A percentile compares a stretch with the other conserved stretches of the same genome.
Conservation (phyloP, 2,113 vertebrate species). For the Xiphophorus couchianus region DNA sequence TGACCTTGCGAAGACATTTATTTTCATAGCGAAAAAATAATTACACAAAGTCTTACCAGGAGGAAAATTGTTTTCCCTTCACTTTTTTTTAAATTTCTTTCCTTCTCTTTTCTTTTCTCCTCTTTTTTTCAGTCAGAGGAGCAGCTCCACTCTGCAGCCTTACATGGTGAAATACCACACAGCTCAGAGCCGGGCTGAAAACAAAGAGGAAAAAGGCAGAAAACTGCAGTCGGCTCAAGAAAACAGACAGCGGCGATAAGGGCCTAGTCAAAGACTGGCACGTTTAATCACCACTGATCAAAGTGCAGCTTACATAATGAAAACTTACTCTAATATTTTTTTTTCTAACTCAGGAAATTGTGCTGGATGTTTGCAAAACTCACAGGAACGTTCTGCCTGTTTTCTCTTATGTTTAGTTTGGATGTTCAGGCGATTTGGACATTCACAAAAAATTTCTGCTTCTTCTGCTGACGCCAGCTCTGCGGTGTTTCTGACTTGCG, state of each 20-base stretch:
- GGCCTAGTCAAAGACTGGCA: background rate
- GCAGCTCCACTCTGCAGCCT: constrained; percentile 47
- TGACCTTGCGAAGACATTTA: background rate
- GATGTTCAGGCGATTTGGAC: background rate
- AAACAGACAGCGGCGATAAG: background rate
- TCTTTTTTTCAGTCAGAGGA: constrained; percentile 2
- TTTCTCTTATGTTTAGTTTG: background rate
- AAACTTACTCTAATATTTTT: background rate
- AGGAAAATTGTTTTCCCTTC: constrained; percentile 19
- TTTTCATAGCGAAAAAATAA: constrained; percentile 14
- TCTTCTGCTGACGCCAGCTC: background rate
- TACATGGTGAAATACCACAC: constrained; percentile 67
- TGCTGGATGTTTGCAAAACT: background rate
- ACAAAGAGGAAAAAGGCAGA: constrained; percentile 11
- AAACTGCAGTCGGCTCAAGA: background rate
- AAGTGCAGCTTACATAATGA: background rate
- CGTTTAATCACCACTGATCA: background rate
- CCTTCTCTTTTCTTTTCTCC: background rate
- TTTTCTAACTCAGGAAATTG: background rate
- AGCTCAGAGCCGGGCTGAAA: constrained; percentile 13
- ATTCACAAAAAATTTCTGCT: background rate
- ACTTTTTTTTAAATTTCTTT: background rate
- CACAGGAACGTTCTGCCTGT: background rate
- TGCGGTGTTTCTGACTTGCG: background rate
- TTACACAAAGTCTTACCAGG: constrained; percentile 8